These are phyloP conservation scores for Anodontia alba DNA, from an alignment of 2,888 invertebrate genomes.

Conservation along the genomic window DNA sequence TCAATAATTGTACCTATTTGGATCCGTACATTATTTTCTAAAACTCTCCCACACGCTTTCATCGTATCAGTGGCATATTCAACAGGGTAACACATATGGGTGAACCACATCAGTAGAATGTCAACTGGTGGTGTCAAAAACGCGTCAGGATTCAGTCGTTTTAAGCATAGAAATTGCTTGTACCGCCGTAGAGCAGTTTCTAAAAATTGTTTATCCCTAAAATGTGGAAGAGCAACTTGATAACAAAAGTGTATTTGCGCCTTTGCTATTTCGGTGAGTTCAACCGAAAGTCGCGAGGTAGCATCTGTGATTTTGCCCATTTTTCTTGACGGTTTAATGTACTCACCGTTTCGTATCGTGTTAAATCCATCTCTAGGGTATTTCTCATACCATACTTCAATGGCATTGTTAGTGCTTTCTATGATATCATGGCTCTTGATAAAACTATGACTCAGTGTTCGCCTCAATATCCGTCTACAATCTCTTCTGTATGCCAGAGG, in stretches of 20 bases:
- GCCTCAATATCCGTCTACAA: constrained; percentile 42
- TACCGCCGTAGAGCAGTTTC: constrained; percentile 50
- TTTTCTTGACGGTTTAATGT: constrained; percentile 28
- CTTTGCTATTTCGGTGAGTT: constrained; percentile 32
- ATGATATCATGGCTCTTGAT: constrained; percentile 22
- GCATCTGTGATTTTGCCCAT: constrained; percentile 26
- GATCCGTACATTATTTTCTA: constrained; percentile 51
- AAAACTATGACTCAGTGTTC: constrained; percentile 39
- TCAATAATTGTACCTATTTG: constrained; percentile 34
- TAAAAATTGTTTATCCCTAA: constrained; percentile 48
- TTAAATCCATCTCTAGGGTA: constrained; percentile 52
- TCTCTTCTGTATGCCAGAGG: constrained; percentile 54
- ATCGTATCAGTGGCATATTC: constrained; percentile 51
- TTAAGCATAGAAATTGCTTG: constrained; percentile 56
- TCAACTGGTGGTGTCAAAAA: constrained; percentile 56
- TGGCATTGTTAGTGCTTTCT: constrained; percentile 35
- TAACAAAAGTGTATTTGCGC: constrained; percentile 54
- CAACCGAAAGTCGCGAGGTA: constrained; percentile 39
- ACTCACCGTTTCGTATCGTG: constrained; percentile 50
- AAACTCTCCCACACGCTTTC: constrained; percentile 42
- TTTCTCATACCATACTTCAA: constrained; percentile 51
- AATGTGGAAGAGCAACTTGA: constrained; percentile 58
- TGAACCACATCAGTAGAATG: constrained; percentile 55
- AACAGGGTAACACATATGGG: constrained; percentile 55
- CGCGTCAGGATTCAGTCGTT: constrained; percentile 33